Evolutionary conservation across 2,113 vertebrate genomes (phyloP), one percentile per base, ranked within the genome.

Genomic region (Herpetotheres cachinnans): DNA sequence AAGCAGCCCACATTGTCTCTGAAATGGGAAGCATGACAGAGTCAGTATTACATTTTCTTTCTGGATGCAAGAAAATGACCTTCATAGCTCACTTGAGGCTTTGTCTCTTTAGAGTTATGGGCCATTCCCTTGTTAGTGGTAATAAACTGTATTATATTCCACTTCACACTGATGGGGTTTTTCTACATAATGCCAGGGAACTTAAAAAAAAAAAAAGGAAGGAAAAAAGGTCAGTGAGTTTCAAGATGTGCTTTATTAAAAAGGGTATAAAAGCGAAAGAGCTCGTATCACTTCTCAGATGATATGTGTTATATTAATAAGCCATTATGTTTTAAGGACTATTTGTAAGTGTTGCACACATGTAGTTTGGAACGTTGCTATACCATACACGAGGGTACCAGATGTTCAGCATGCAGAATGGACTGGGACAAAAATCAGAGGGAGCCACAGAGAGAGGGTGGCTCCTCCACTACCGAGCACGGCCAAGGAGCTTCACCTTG

Each of bases 61-160:
- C 83, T 89, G 47, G 82, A 82, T 85, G 36, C 65, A 95, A 92
- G 50, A 55, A 93, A 96, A 92, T 93, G 67, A 95, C 93, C 76
- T 95, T 95, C 96, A 96, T 82, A 91, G 62, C 30, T 97, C 88
- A 94, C 90, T 86, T 91, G 67, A 93, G 90, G 81, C 71, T 94
- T 76, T 93, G n/a, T 83, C 90, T 97, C 80, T 95, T 94, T 62
- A 96, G 86, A 87, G 81, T 92, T 94, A 94, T 81, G 42, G 67
- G 24, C 71, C 71, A 74, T 97, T 97, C 85, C 46, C 86, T 95
- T 97, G 66, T 96, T 96, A 96, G 42, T 90, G 67, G 70, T 95
- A 95, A 97, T 96, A 97, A 96, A 95, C 69, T 84, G 70, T 46
- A 61, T 95, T 96, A 91, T 63, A 89, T 92, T 91, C 74, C 79